Evolutionary conservation across 2,888 invertebrate species (phyloP).

Genomic region (Nymphalis urticae): DNA sequence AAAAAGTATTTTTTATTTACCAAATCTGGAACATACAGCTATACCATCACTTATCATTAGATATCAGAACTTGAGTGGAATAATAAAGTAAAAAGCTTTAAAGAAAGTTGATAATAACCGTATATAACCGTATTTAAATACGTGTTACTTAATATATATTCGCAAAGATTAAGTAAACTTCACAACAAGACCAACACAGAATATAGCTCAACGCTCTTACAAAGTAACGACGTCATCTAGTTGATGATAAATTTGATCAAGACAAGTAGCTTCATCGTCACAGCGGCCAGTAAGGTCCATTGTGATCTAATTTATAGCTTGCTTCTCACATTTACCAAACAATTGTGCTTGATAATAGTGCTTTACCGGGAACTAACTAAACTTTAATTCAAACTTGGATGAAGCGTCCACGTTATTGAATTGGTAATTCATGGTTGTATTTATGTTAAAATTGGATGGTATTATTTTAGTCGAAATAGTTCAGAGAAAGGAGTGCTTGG

Average conservation of each 20-base stretch:
- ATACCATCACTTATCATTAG: too few relatives aligned
- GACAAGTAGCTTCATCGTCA: constrained; percentile 7
- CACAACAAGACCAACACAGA: background rate
- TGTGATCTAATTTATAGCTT: constrained; percentile 7
- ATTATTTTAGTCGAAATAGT: too few relatives aligned
- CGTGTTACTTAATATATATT: too few relatives aligned
- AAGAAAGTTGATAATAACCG: too few relatives aligned
- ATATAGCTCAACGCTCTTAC: background rate
- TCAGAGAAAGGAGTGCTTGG: too few relatives aligned
- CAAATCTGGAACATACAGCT: too few relatives aligned
- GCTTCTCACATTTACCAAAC: constrained; percentile 4
- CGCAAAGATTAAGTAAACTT: too few relatives aligned
- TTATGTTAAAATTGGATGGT: too few relatives aligned
- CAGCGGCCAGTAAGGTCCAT: constrained; percentile 6
- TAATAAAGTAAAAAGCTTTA: too few relatives aligned
- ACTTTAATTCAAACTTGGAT: background rate
- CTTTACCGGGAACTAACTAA: background rate
- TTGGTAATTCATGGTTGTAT: background rate
- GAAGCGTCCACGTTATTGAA: background rate
- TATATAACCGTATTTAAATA: too few relatives aligned
- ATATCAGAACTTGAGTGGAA: too few relatives aligned
- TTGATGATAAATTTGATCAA: constrained; percentile 10
- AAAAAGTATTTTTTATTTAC: too few relatives aligned
- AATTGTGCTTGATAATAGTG: background rate
- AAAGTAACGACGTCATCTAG: constrained; percentile 4